Evolutionary conservation across 2,113 vertebrate species (phyloP), one percentile per base, ranked within the genome.

Genomic region (Jacana jacana): DNA sequence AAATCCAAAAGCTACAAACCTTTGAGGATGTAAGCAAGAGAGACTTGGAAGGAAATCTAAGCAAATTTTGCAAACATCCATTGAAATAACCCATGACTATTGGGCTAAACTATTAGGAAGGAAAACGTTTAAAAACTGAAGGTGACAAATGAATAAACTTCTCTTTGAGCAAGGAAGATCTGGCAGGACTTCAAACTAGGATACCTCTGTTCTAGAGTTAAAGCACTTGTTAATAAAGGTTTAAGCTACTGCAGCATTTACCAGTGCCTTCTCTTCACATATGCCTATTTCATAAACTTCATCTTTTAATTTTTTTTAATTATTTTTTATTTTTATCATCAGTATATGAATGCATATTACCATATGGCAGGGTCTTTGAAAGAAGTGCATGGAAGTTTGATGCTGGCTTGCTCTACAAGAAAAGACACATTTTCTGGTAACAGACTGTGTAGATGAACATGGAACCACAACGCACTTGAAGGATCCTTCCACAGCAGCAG

Each of bases 311-410:
- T 52, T 81, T 63, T 82, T 90, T 95, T 48, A 11, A 55, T 94
- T 79, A 65, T 75, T 91, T 72, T 89, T 71, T 31, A 81, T 83
- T 95, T 94, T 97, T 92, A 93, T 95, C 96, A 95, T 73, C 91
- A 93, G 28, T 90, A 77, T 77, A 68, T 9, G 44, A 93, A 96
- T 87, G 89, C 87, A 20, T 5, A 93, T 92, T 97, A 97, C 97
- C 97, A 97, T 97, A 97, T 90, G 92, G 89, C 63, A 88, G 65
- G n/a, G 78, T 81, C 92, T 97, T 95, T 97, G 93, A 96, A 93
- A 94, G 81, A 78, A 82, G 84, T 4, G 14, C 73, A 42, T 27
- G 46, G 73, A 95, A 94, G 94, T 96, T 88, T 94, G 89, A 91
- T 64, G 81, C 68, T 57, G 73, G 71, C 76, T 89, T 78, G 64